Percentiles rank a stretch among this genome's conserved stretches.
phyloP scores from a whole-genome alignment of 1,140 invertebrate genomes.

The Galleria mellonella region DNA sequence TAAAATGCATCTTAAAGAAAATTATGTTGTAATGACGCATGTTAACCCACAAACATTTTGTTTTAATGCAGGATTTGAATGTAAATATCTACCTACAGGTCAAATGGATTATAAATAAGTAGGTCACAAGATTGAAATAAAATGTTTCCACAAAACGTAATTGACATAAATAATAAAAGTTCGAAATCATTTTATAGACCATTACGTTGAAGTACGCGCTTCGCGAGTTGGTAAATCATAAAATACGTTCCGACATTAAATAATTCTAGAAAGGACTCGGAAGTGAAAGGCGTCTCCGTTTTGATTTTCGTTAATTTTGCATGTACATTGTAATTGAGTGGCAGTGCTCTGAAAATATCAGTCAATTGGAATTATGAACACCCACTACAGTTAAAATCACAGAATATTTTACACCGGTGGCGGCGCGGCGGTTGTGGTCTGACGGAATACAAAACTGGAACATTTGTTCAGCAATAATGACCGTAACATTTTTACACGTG shows the following conservation, averaged over 20 bases:
- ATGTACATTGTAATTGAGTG: conserved; percentile 26
- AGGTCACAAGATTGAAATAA: neutral
- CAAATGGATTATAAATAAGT: neutral
- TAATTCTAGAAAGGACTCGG: conserved; percentile 39
- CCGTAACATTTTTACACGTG: conserved; percentile 16
- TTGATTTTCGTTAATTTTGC: conserved; percentile 37
- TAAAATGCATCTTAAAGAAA: no score
- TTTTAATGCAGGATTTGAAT: no score
- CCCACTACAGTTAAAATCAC: neutral
- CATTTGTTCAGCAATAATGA: conserved; percentile 11
- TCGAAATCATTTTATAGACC: conserved; percentile 35
- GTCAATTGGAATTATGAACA: conserved; percentile 11
- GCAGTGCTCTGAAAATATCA: conserved; percentile 34
- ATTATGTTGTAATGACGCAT: no score
- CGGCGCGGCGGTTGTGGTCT: neutral
- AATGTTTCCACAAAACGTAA: neutral
- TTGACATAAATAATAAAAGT: conserved; percentile 1
- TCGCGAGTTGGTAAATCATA: conserved; percentile 32
- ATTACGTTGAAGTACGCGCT: conserved; percentile 25
- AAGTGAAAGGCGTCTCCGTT: conserved; percentile 40
- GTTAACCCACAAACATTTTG: no score
- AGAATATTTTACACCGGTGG: no score
- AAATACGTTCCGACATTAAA: conserved; percentile 37
- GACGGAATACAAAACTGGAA: conserved; percentile 11
- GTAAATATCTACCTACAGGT: neutral